phyloP scores from a whole-genome alignment of 2,113 vertebrate species.

The Pongo abelii region DNA sequence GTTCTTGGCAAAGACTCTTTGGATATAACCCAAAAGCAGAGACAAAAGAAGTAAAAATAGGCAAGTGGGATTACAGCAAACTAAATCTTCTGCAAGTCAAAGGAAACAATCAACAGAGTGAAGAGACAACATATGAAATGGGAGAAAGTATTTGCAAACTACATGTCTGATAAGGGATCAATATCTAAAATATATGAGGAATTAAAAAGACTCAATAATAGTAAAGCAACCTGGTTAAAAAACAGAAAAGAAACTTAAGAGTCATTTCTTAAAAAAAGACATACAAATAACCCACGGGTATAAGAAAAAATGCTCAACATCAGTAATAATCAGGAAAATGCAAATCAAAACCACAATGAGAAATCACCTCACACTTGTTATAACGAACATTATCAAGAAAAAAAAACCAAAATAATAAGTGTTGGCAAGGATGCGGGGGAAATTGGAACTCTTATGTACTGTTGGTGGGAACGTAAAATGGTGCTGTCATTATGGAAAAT shows the following conservation, averaged over 20 bases:
- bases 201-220: background rate
- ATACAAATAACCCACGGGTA: background rate
- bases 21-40: background rate
- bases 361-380: background rate
- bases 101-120: background rate
- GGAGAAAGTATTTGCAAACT: background rate
- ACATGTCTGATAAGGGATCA: background rate
- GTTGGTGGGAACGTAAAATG: background rate
- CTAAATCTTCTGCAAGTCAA: background rate
- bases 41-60: background rate
- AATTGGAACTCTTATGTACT: background rate
- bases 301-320: background rate
- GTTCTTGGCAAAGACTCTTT: background rate
- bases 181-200: background rate
- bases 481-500: background rate
- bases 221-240: background rate
- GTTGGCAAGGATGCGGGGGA: background rate
- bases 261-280: background rate
- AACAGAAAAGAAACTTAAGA: background rate
- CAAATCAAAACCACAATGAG: background rate
- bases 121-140: background rate
- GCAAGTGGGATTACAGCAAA: background rate
- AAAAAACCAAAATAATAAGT: background rate
- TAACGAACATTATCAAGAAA: background rate
- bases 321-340: background rate